phyloP scores from a whole-genome alignment of 2,888 invertebrate genomes.

The Hydropsyche betteni region DNA sequence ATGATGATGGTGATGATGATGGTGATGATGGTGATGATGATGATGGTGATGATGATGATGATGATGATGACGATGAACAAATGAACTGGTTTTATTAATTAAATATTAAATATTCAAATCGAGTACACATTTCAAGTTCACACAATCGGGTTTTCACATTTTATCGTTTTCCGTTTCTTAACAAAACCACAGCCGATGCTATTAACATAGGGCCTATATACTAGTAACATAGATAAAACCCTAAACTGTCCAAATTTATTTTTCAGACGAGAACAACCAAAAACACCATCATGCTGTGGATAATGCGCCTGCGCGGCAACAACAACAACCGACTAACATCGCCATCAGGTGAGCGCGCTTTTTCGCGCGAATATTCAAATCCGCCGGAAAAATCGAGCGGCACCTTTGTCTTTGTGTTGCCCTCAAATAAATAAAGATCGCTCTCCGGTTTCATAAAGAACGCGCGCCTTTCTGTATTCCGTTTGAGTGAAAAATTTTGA shows the following conservation, averaged over 20 bases:
- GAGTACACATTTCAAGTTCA: too few relatives aligned
- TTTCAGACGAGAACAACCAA: neutral
- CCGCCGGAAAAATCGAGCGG: neutral
- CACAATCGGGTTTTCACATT: too few relatives aligned
- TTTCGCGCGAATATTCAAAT: neutral
- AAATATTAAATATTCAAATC: too few relatives aligned
- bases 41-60: too few relatives aligned
- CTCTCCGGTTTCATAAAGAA: neutral
- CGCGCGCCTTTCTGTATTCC: neutral
- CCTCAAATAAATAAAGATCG: neutral
- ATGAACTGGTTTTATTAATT: too few relatives aligned
- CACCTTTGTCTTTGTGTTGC: neutral
- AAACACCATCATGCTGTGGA: constrained; percentile 48
- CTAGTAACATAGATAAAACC: neutral
- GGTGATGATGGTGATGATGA: too few relatives aligned
- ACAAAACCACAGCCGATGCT: too few relatives aligned
- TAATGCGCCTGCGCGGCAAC: constrained; percentile 49
- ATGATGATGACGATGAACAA: too few relatives aligned
- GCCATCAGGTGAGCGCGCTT: constrained; percentile 41
- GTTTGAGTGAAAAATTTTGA: constrained; percentile 21
- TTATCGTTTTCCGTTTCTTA: too few relatives aligned
- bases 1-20: too few relatives aligned
- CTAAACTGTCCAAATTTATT: neutral
- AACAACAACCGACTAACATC: constrained; percentile 48
- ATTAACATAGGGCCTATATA: too few relatives aligned